Evolutionary conservation across 2,113 vertebrate species (phyloP).

Genomic region (Microtus ochrogaster): DNA sequence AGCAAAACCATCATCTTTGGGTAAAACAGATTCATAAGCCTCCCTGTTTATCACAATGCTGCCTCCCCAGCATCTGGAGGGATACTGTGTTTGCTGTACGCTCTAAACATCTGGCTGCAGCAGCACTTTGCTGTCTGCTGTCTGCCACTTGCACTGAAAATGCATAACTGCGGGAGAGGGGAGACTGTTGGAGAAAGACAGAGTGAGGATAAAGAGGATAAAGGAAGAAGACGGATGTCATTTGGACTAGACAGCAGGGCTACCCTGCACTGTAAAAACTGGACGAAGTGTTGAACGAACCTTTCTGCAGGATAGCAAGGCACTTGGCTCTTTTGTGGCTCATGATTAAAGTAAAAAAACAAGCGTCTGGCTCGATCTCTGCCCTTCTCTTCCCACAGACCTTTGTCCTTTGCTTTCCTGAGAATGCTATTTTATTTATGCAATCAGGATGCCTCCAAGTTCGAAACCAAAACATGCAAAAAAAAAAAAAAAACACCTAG

Average conservation of each 20-base stretch:
- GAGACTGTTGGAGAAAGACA: not conserved
- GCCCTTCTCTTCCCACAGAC: not conserved
- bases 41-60: not conserved
- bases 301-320: slow-evolving; percentile 80
- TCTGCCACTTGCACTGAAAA: slow-evolving; percentile 30
- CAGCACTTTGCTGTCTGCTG: not conserved
- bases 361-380: slow-evolving; percentile 80
- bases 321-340: slow-evolving; percentile 76
- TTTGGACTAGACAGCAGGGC: slow-evolving; percentile 54
- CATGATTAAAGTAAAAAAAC: slow-evolving; percentile 84
- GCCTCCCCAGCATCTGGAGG: not conserved
- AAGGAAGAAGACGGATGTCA: slow-evolving; percentile 73
- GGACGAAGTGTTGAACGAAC: slow-evolving; percentile 81
- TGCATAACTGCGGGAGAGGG: not conserved
- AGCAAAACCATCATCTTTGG: not conserved
- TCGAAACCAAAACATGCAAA: slow-evolving; percentile 9
- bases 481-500: slow-evolving; percentile 56
- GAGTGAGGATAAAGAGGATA: not conserved
- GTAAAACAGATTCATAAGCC: not conserved
- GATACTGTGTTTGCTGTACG: not conserved
- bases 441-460: slow-evolving; percentile 73
- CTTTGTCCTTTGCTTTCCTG: slow-evolving; percentile 75
- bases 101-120: slow-evolving; percentile 21
- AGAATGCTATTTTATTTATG: slow-evolving; percentile 82
- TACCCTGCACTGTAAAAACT: slow-evolving; percentile 82